phyloP scores from a whole-genome alignment of 2,888 invertebrate genomes.

The Rapana venosa region DNA sequence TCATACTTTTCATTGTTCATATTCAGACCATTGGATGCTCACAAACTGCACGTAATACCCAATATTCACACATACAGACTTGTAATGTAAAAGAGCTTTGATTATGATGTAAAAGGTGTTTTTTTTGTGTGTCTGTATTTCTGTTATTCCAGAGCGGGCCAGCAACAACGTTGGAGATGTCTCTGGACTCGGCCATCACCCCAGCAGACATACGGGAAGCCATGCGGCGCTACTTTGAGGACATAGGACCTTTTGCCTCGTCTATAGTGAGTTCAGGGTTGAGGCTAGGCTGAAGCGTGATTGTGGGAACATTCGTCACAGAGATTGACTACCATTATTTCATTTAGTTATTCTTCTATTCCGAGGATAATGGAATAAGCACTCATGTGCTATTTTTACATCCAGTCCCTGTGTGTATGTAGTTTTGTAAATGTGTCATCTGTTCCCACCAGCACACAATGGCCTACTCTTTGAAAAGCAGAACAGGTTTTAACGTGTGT shows the following conservation, averaged over 20 bases:
- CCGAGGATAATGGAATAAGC: no score
- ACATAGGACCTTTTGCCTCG: constrained; percentile 73
- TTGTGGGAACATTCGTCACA: no score
- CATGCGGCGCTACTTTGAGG: constrained; percentile 84
- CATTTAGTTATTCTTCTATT: no score
- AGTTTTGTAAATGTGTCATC: no score
- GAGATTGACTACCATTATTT: no score
- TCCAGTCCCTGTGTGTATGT: no score
- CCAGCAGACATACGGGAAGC: constrained; percentile 91
- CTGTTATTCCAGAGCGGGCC: constrained; percentile 57
- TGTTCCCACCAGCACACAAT: no score
- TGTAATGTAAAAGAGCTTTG: background rate
- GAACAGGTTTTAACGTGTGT: no score
- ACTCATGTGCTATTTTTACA: no score
- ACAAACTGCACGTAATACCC: background rate
- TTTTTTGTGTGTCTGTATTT: background rate
- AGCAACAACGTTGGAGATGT: constrained; percentile 55
- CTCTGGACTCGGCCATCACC: constrained; percentile 81
- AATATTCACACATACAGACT: background rate
- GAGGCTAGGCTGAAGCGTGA: no score
- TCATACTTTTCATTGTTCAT: background rate
- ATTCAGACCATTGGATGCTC: background rate
- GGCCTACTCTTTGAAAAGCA: no score
- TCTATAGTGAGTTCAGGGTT: constrained; percentile 63
- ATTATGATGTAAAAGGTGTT: background rate